Base-by-base conservation (phyloP, 2,797 vertebrate species). In the Heterohyrax brucei region DNA sequence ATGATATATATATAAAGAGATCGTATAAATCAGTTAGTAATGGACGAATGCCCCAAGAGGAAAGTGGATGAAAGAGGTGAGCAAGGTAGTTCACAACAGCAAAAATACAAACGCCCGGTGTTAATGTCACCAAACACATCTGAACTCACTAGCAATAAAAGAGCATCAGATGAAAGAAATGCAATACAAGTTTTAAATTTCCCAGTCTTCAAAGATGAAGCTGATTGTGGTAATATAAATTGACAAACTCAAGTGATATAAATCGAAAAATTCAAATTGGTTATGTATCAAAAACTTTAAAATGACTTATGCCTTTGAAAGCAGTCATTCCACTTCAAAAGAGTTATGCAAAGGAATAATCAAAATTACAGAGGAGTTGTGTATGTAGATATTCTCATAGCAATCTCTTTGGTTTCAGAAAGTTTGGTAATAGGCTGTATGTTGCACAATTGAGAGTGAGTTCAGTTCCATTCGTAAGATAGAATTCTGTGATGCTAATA, bases 391-490 rank as follows among this genome's bases (percentile, higher is more conserved):
- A 46, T 53, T 44, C 30, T 84, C 68, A 70, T 5, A 26, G 10
- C 46, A 28, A 64, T 56, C 24, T 88, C 70, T 85, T 91, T 62
- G 61, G 39, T 76, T 62, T 78, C 10, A 85, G 56, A 87, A 87
- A 44, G 10, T 76, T 91, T 78, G n/a, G 44, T 88, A 87, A 62
- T 83, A 90, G 33, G 26, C 48, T 84, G 7, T 46, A 48, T 79
- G 14, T 93, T 80, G 16, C 53, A 93, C 75, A 86, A 0, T 72
- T 88, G 24, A 53, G 80, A 93, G 88, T 72, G 75, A 87, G 56
- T 78, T 77, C 59, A 73, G 68, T 89, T 94, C 50, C 21, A 6
- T 82, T 84, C 72, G 76, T 73, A 62, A 53, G 48, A 33, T 30
- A 59, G 53, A 88, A 66, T 77, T 77, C 48, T 68, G 10, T 93